Evolutionary conservation across 2,888 invertebrate genomes (phyloP), one percentile per base, ranked within the genome.

Genomic region (Myathropa florea): DNA sequence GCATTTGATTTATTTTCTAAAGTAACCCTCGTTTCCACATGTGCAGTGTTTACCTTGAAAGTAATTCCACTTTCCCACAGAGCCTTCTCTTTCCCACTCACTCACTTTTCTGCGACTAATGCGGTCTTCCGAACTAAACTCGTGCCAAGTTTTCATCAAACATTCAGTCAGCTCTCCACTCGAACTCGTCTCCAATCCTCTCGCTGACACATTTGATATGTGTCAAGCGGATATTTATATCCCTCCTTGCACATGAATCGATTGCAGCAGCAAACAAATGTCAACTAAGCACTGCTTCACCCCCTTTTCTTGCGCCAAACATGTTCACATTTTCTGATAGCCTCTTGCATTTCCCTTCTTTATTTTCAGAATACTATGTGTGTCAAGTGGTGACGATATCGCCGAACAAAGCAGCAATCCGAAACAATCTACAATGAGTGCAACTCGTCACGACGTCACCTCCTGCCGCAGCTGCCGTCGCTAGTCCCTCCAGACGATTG

Each of bases 301-400:
- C 26, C 28, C 59, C 57, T 21, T 6, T n/a, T 14, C 36, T 26
- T 65, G 55, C 33, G 18, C 24, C 53, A 60, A 30, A 33, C 33
- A 28, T 61, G 23, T 23, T 39, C 72, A 55, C 24, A 78, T 67
- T 61, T 63, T n/a, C 67, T 67, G 28, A 71, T 61, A 65, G 30
- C 53, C 23, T 65, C 14, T 60, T 53, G 23, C 55, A 57, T 26
- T 23, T 24, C 18, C 24, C 33, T 12, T 77, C 12, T 73, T 67
- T 53, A 64, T 23, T 77, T 86, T 71, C 78, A 86, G 86, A 75
- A 46, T 73, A 75, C 53, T 71, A 75, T 83, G 46, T 46, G 46
- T 46, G 78, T 79, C 78, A 83, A 86, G 86, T 71, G 65, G 12
- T 64, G 78, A 78, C 70, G 64, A 39, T 70, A 75, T 75, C 36